Percentiles rank a stretch among this genome's conserved stretches.
phyloP scores from a whole-genome alignment of 2,113 vertebrate species.

The Malurus elegans region DNA sequence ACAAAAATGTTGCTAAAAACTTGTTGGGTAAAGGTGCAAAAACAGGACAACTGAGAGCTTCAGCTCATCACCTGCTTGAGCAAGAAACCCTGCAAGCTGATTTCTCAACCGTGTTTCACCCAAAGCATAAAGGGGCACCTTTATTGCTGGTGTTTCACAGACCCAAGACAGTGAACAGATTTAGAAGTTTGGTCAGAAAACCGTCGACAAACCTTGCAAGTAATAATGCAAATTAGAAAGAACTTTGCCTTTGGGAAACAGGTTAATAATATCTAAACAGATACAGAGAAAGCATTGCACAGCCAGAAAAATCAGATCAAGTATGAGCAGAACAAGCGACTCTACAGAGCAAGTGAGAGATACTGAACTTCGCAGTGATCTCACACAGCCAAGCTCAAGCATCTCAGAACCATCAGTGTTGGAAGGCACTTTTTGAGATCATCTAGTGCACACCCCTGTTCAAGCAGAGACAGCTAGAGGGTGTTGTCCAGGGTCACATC shows the following conservation, averaged over 20 bases:
- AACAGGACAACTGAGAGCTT: background rate
- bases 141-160: background rate
- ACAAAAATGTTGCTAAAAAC: background rate
- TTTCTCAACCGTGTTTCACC: background rate
- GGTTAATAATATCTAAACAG: background rate
- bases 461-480: background rate
- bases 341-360: background rate
- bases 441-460: rapidly evolving
- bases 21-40: background rate
- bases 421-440: background rate
- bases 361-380: background rate
- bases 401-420: background rate
- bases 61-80: background rate
- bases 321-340: background rate
- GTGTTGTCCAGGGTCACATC: background rate
- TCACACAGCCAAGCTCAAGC: background rate
- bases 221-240: background rate
- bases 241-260: background rate
- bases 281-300: background rate
- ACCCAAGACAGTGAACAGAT: background rate
- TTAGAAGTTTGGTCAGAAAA: background rate
- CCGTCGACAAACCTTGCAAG: background rate
- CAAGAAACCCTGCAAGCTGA: background rate
- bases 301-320: background rate
- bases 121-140: background rate